Base-by-base conservation (phyloP, 2,797 vertebrate genomes). In the Gobionotothen gibberifrons region DNA sequence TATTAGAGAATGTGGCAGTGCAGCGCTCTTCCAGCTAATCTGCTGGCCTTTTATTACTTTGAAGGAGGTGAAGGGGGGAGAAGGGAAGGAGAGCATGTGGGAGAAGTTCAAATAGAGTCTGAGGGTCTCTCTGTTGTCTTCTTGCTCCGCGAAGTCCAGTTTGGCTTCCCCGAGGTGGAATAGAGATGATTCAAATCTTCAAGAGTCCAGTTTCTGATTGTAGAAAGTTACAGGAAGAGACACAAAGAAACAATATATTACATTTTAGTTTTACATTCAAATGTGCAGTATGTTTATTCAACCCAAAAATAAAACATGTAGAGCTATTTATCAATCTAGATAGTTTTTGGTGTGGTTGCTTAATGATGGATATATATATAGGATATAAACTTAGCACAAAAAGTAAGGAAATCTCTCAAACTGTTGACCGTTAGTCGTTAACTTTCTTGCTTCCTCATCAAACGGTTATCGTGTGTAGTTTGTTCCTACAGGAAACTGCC, bases 191-290 rank as follows among this genome's bases (percentile, higher is more conserved):
- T 53, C 46, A 9, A 51, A 48, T 59, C 61, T 64, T 72, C 16
- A 16, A 60, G 16, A 13, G 40, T 85, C 79, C 90, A 86, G 86
- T 88, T 85, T 83, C 86, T 86, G 72, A 19, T 62, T 15, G 21
- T 2, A 15, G 32, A 53, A 69, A 61, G 32, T 8, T 4, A 42
- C 12, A 67, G 17, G 8, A 14, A 53, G 39, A 69, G 3, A 51
- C 32, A 49, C 3, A 42, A 56, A 29, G 12, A 11, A 11, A 54
- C 1, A 10, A 26, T 5, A 46, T 5, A 26, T 63, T 17, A 29
- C 5, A 66, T 7, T 65, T 42, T 17, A 2, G 8, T 2, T 36
- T 36, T 36, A 53, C 17, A 74, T 36, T 9, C 0, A 29, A 4
- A 49, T 64, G 0, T 61, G 2, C 11, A 1, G 0, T 19, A 26